These are phyloP conservation scores for Carollia perspicillata DNA, from an alignment of 2,113 vertebrate species.

Conservation along the genomic window DNA sequence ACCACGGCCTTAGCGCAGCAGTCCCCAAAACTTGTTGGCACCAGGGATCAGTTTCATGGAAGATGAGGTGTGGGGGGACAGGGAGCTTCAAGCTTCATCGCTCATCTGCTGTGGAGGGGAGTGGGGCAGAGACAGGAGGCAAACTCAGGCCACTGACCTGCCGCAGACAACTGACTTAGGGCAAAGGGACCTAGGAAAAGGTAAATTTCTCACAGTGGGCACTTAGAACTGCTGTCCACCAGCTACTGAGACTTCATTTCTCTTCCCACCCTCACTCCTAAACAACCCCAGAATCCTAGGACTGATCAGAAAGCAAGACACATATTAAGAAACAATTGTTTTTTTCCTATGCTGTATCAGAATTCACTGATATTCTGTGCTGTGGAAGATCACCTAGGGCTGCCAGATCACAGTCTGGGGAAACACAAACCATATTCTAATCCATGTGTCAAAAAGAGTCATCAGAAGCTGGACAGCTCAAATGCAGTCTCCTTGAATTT, in stretches of 20 bases:
- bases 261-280: background rate
- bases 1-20: too few species aligned
- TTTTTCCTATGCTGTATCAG: accelerated
- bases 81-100: too few species aligned
- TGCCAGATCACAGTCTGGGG: background rate
- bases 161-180: too few species aligned
- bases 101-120: too few species aligned
- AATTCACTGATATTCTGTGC: background rate
- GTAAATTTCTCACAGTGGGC: too few species aligned
- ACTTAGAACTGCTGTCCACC: background rate
- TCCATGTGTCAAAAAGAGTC: background rate
- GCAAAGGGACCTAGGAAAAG: background rate
- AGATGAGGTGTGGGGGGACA: too few species aligned
- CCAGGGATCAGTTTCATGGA: too few species aligned
- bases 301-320: background rate
- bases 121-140: too few species aligned
- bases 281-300: background rate
- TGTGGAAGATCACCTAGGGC: background rate
- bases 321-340: background rate
- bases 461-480: background rate
- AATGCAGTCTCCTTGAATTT: background rate
- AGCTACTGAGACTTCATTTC: background rate
- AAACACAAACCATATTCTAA: background rate
- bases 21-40: too few species aligned
- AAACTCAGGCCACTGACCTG: too few species aligned